Percentiles rank a stretch among this genome's conserved stretches.
Evolutionary conservation across 2,888 invertebrate species (phyloP).

Genomic region (Cephus rjabovi): DNA sequence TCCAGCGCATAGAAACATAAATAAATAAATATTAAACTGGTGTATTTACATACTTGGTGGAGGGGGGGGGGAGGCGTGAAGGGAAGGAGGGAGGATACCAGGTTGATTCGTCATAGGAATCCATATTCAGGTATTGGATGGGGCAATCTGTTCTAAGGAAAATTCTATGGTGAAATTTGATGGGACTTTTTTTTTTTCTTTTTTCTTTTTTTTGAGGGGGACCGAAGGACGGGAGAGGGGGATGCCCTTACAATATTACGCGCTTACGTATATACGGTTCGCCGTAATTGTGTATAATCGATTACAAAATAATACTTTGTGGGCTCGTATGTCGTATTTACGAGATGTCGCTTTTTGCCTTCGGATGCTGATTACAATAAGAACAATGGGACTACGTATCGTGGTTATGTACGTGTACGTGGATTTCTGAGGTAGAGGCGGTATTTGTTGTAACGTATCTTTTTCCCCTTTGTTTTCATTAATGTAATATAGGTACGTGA

Average conservation of each 20-base stretch:
- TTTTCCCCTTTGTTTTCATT: background rate
- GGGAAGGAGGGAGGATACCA: background rate
- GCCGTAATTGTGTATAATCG: background rate
- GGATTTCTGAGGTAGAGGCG: constrained; percentile 55
- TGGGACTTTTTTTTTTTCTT: constrained; percentile 17
- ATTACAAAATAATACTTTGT: constrained; percentile 15
- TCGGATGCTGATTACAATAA: background rate
- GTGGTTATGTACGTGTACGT: background rate
- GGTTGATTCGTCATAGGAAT: background rate
- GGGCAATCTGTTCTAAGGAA: background rate
- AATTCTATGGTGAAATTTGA: constrained; percentile 17
- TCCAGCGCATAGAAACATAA: constrained; percentile 64
- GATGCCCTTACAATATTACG: background rate
- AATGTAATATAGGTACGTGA: constrained; percentile 41
- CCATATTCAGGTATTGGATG: background rate
- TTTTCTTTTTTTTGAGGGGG: constrained; percentile 9
- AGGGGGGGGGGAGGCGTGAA: background rate
- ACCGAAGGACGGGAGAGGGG: background rate
- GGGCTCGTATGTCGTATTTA: background rate
- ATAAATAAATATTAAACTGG: constrained; percentile 60
- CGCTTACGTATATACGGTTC: background rate
- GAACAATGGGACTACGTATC: background rate
- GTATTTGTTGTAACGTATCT: constrained; percentile 29
- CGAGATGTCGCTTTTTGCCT: background rate
- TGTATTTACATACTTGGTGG: constrained; percentile 45